A percentile compares a stretch with the other conserved stretches of the same genome.
These are phyloP conservation scores for Gnathonemus echidnorhynchus DNA, from an alignment of 2,113 vertebrate genomes.

Conservation along the genomic window DNA sequence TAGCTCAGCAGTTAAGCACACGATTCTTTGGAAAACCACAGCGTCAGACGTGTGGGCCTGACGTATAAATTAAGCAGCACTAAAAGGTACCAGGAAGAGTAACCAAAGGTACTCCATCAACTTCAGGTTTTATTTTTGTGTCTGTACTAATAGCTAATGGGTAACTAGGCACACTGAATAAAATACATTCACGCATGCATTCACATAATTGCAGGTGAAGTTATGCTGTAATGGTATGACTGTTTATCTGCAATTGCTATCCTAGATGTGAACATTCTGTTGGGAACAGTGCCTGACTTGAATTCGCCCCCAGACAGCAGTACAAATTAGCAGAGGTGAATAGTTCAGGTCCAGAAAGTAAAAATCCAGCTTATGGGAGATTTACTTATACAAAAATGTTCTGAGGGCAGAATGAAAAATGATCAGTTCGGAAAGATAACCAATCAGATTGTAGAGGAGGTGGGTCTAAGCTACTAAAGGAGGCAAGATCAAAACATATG, in stretches of 20 bases:
- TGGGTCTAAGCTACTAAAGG: too few relatives aligned
- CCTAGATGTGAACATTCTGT: neutral
- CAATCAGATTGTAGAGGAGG: too few relatives aligned
- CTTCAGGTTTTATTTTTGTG: neutral
- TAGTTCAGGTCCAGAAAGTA: neutral
- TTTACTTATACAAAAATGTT: too few relatives aligned
- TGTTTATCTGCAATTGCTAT: neutral
- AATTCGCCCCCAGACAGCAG: neutral
- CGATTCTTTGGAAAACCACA: slow-evolving; percentile 7
- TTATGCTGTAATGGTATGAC: neutral
- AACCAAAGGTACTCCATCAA: neutral
- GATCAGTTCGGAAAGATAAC: too few relatives aligned
- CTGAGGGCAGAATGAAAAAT: too few relatives aligned
- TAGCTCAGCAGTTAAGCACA: neutral
- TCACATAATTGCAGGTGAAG: neutral
- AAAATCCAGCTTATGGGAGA: too few relatives aligned
- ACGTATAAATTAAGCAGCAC: neutral
- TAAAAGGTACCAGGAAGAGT: neutral
- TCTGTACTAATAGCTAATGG: neutral
- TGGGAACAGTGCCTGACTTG: neutral
- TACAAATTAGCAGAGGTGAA: neutral
- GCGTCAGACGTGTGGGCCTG: too few relatives aligned
- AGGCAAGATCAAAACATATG: too few relatives aligned
- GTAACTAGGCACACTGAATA: neutral
- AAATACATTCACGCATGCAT: neutral